Conservation (phyloP, 1,140 invertebrate genomes). For the Chrysopa pallens region DNA sequence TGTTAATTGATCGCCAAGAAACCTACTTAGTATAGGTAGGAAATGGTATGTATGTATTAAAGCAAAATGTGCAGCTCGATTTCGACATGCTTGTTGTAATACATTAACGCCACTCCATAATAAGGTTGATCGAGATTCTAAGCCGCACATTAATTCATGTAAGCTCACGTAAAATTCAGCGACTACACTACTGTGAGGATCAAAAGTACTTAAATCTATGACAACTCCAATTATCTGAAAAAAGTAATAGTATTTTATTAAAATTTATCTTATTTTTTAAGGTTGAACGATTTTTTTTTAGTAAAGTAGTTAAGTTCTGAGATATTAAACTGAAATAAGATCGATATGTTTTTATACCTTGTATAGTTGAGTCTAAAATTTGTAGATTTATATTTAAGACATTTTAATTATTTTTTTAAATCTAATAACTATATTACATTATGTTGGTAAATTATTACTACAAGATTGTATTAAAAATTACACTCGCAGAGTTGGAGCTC, state of each 20-base stretch:
- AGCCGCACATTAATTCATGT: conserved; percentile 22
- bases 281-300: too few relatives aligned
- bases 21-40: conserved; percentile 36
- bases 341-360: too few relatives aligned
- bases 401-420: too few relatives aligned
- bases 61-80: conserved; percentile 32
- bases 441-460: too few relatives aligned
- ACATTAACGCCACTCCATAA: conserved; percentile 41
- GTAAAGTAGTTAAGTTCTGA: too few relatives aligned
- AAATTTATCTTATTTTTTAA: too few relatives aligned
- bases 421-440: too few relatives aligned
- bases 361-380: too few relatives aligned
- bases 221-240: conserved; percentile 26
- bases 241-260: neutral
- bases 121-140: conserved; percentile 18
- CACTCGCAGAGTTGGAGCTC: too few relatives aligned
- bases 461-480: too few relatives aligned
- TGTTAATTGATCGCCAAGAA: conserved; percentile 31
- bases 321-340: too few relatives aligned
- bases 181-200: conserved; percentile 24
- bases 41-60: conserved; percentile 50
- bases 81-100: conserved; percentile 35
- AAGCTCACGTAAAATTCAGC: conserved; percentile 33
- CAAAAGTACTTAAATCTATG: conserved; percentile 29
- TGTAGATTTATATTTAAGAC: too few relatives aligned